These are phyloP conservation scores for Pachypeltis micranthus DNA, from an alignment of 1,140 invertebrate genomes.

Conservation along the genomic window DNA sequence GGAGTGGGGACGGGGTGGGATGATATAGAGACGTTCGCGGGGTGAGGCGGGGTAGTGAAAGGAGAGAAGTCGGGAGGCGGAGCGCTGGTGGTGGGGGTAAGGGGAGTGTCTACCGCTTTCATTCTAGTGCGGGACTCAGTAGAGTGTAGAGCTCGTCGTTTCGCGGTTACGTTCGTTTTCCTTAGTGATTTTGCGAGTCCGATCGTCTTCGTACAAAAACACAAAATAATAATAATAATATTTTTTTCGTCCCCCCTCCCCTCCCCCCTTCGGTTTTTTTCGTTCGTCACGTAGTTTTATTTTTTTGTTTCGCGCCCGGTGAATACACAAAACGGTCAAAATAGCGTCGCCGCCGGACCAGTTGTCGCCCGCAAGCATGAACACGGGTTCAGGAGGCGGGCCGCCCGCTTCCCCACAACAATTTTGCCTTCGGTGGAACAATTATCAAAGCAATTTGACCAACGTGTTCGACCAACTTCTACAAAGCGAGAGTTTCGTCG, in stretches of 20 bases:
- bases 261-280: too few species aligned
- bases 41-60: constrained; percentile 2
- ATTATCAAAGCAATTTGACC: constrained; percentile 81
- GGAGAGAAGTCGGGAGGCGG: constrained; percentile 12
- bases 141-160: constrained; percentile 1
- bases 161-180: too few species aligned
- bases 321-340: too few species aligned
- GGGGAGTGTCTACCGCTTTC: constrained; percentile 9
- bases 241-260: too few species aligned
- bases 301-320: too few species aligned
- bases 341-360: neutral
- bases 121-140: constrained; percentile 19
- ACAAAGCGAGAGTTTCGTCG: constrained; percentile 80
- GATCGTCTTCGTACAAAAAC: too few species aligned
- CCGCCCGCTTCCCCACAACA: constrained; percentile 43
- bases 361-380: neutral
- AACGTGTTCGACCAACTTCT: constrained; percentile 85
- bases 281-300: too few species aligned
- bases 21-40: neutral
- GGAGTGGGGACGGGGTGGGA: constrained; percentile 15
- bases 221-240: too few species aligned
- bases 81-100: constrained; percentile 15
- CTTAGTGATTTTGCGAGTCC: too few species aligned
- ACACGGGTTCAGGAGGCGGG: constrained; percentile 19
- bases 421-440: constrained; percentile 87